phyloP scores from a whole-genome alignment of 2,797 vertebrate species.

The Clarias pachynema region DNA sequence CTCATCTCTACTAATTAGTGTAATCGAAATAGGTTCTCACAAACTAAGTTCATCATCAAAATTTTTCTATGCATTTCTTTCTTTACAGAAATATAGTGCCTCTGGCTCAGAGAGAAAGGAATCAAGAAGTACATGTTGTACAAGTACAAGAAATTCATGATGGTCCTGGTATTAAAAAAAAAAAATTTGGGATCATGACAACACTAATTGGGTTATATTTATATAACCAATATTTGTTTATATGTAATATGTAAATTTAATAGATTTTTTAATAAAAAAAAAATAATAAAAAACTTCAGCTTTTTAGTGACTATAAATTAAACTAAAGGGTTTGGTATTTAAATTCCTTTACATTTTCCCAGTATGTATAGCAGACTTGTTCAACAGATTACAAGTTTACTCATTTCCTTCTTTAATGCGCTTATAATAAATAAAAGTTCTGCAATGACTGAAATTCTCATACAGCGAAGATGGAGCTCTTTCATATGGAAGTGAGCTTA shows the following conservation, averaged over 20 bases:
- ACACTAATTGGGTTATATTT: background rate
- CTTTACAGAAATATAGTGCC: too few species aligned
- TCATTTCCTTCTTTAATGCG: background rate
- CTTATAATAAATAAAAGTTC: background rate
- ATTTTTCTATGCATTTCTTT: too few species aligned
- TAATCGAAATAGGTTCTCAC: too few species aligned
- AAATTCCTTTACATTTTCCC: background rate
- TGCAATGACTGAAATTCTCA: background rate
- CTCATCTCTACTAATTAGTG: too few species aligned
- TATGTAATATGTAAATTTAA: background rate
- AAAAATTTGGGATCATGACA: too few species aligned
- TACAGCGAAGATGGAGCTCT: background rate
- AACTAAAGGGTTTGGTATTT: background rate
- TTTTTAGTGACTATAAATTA: background rate
- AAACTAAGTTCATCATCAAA: too few species aligned
- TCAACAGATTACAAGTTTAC: background rate
- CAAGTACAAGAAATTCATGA: too few species aligned
- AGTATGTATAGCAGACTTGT: background rate
- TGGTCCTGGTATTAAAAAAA: too few species aligned
- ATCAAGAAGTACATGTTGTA: too few species aligned
- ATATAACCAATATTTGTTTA: too few species aligned
- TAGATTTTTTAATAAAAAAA: too few species aligned
- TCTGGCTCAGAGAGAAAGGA: too few species aligned
- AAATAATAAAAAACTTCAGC: background rate
- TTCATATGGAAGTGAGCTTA: constrained; percentile 20